phyloP scores from a whole-genome alignment of 2,888 invertebrate genomes.

The Euproctis similis region DNA sequence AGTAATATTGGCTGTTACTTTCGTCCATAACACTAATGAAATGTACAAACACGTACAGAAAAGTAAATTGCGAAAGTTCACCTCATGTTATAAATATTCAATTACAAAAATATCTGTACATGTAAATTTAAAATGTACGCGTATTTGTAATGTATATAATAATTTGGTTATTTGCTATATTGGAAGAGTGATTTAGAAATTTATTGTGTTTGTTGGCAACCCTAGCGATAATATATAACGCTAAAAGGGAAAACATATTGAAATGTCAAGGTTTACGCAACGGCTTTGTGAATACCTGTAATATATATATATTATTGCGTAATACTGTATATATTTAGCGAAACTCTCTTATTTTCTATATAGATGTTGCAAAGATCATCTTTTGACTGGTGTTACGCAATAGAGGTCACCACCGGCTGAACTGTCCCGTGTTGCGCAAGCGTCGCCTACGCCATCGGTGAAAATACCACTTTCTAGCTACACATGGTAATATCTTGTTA shows the following conservation, averaged over 20 bases:
- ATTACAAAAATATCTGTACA: slow-evolving; percentile 25
- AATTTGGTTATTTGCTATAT: too few relatives aligned
- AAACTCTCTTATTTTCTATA: slow-evolving; percentile 61
- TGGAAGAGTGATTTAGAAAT: too few relatives aligned
- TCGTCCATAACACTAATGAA: slow-evolving; percentile 27
- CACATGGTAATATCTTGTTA: slow-evolving; percentile 38
- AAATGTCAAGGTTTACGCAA: slow-evolving; percentile 65
- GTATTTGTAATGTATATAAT: too few relatives aligned
- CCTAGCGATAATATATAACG: slow-evolving; percentile 3
- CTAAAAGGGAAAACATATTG: slow-evolving; percentile 36
- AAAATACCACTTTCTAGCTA: slow-evolving; percentile 63
- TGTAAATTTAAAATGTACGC: too few relatives aligned
- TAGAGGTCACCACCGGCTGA: slow-evolving; percentile 48
- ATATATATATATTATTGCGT: too few relatives aligned
- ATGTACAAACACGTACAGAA: slow-evolving; percentile 37
- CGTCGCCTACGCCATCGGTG: slow-evolving; percentile 42
- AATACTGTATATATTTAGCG: slow-evolving; percentile 56
- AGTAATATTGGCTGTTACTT: slow-evolving; percentile 13
- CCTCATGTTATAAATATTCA: slow-evolving; percentile 47
- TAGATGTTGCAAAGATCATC: slow-evolving; percentile 54
- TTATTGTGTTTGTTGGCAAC: slow-evolving; percentile 1
- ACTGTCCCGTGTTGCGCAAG: slow-evolving; percentile 48
- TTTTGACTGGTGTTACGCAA: slow-evolving; percentile 60
- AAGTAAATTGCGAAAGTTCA: slow-evolving; percentile 45
- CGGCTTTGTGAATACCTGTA: slow-evolving; percentile 41